phyloP scores from a whole-genome alignment of 1,140 invertebrate species.

The Thaumetopoea pityocampa region DNA sequence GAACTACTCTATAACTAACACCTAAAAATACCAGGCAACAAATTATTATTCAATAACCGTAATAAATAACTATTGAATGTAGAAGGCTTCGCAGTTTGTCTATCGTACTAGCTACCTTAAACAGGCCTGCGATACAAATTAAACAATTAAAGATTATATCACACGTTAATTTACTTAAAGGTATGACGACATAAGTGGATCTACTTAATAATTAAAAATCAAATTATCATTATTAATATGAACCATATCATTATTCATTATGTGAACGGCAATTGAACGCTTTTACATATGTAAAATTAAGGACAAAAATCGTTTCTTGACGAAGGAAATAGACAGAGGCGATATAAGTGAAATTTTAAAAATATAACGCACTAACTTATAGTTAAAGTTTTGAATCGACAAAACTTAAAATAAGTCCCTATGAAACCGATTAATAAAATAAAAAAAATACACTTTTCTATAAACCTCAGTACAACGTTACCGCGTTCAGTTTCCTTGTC shows the following conservation, averaged over 20 bases:
- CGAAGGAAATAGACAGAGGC: constrained; percentile 53
- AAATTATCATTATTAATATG: constrained; percentile 23
- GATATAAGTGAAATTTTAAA: constrained; percentile 66
- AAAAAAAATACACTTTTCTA: too few relatives aligned
- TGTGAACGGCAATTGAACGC: too few relatives aligned
- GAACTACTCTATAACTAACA: constrained; percentile 51
- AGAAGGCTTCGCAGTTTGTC: constrained; percentile 43
- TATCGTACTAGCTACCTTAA: constrained; percentile 64
- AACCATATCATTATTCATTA: constrained; percentile 34
- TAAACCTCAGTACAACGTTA: constrained; percentile 7
- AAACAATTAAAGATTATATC: constrained; percentile 53
- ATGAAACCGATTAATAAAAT: constrained; percentile 47
- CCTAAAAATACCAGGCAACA: constrained; percentile 63
- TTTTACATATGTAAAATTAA: too few relatives aligned
- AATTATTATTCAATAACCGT: constrained; percentile 47
- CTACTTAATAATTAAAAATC: constrained; percentile 39
- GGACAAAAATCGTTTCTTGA: constrained; percentile 49
- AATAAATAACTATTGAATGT: constrained; percentile 65
- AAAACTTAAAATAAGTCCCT: constrained; percentile 75
- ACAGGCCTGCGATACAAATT: constrained; percentile 50
- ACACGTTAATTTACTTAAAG: constrained; percentile 64
- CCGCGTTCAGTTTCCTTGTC: constrained; percentile 24
- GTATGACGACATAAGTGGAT: constrained; percentile 48
- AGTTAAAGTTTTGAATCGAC: constrained; percentile 74
- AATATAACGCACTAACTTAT: constrained; percentile 74